phyloP scores from a whole-genome alignment of 2,888 invertebrate genomes.

The Arrhopalites spinosus region DNA sequence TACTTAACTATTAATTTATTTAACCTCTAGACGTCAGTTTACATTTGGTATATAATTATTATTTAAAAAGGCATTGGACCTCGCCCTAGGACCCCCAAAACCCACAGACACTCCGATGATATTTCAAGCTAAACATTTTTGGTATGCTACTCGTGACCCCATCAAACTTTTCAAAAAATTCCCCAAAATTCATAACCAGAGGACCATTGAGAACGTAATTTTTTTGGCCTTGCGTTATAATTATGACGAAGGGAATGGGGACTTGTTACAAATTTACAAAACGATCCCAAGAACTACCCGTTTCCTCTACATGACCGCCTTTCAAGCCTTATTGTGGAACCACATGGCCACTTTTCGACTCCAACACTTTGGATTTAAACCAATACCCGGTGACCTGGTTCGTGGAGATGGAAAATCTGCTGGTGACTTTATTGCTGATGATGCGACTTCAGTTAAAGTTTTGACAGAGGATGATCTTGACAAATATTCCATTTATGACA shows the following conservation, averaged over 20 bases:
- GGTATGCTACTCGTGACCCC: conserved; percentile 69
- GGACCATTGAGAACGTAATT: conserved; percentile 71
- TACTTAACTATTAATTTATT: not conserved
- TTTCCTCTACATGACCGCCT: conserved; percentile 90
- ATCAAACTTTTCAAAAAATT: conserved; percentile 61
- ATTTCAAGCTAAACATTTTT: conserved; percentile 68
- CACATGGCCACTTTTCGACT: conserved; percentile 76
- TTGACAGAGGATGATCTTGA: too few relatives aligned
- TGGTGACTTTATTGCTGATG: too few relatives aligned
- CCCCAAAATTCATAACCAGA: conserved; percentile 57
- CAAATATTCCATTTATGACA: too few relatives aligned
- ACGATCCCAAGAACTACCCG: conserved; percentile 78
- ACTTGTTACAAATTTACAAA: conserved; percentile 4
- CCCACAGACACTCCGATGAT: conserved; percentile 67
- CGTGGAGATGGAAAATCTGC: too few relatives aligned
- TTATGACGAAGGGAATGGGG: conserved; percentile 58
- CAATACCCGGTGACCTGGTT: conserved; percentile 76
- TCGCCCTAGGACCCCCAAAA: conserved; percentile 61
- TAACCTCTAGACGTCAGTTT: conserved; percentile 3
- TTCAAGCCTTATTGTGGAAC: conserved; percentile 95
- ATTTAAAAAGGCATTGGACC: conserved; percentile 36
- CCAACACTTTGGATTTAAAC: conserved; percentile 69
- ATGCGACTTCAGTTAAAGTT: too few relatives aligned
- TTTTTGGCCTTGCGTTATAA: conserved; percentile 67
- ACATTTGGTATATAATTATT: not conserved